phyloP scores from a whole-genome alignment of 2,797 vertebrate species.

The Synanceia verrucosa region DNA sequence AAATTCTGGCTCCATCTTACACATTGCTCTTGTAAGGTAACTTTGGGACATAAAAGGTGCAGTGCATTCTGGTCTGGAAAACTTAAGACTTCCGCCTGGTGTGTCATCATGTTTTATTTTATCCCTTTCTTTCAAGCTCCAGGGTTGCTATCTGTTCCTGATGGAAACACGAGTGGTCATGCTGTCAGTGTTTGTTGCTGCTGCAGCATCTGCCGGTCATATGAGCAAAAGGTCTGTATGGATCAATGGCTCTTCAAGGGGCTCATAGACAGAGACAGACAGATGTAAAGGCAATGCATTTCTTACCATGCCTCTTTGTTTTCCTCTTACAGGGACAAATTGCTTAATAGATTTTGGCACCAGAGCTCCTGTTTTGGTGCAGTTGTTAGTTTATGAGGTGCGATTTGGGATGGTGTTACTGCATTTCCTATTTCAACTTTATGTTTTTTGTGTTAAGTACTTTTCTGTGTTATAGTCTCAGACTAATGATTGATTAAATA shows the following conservation, averaged over 20 bases:
- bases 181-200: constrained; percentile 66
- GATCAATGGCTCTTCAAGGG: constrained; percentile 69
- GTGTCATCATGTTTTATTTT: constrained; percentile 59
- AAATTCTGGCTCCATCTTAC: background rate
- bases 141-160: constrained; percentile 45
- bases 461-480: no score
- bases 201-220: constrained; percentile 47
- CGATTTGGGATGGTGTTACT: constrained; percentile 8
- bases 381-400: constrained; percentile 4
- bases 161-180: constrained; percentile 58
- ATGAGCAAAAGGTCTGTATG: constrained; percentile 65
- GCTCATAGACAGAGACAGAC: constrained; percentile 55
- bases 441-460: background rate
- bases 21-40: background rate
- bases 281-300: constrained; percentile 31
- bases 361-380: background rate
- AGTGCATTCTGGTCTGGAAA: constrained; percentile 8
- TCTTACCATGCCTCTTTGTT: constrained; percentile 27
- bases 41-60: constrained; percentile 31
- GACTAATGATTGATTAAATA: background rate
- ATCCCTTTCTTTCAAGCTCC: constrained; percentile 46
- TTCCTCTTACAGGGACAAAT: constrained; percentile 22
- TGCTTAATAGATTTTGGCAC: constrained; percentile 32
- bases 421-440: background rate
- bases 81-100: constrained; percentile 13